Evolutionary conservation across 53 echinoderm and acorn worm species (phyloP).

Genomic region (Crossaster papposus): DNA sequence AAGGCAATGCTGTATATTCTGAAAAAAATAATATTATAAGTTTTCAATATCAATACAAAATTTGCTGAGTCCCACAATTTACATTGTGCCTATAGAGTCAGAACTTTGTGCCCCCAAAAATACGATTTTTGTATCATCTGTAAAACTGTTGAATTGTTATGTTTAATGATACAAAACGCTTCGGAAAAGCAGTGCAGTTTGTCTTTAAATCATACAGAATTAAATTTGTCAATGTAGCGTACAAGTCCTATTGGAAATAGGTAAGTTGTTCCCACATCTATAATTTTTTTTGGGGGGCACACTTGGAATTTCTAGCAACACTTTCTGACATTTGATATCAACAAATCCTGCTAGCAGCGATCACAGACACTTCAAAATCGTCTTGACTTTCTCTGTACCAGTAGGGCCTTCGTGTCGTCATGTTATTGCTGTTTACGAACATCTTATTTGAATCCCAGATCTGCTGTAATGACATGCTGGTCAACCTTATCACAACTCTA

Average conservation of each 20-base stretch:
- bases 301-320: background rate
- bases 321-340: constrained; percentile 15
- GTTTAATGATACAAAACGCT: too few relatives aligned
- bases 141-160: too few relatives aligned
- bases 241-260: too few relatives aligned
- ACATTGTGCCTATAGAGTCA: too few relatives aligned
- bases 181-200: background rate
- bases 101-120: too few relatives aligned
- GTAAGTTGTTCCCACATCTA: background rate
- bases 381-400: constrained; percentile 21
- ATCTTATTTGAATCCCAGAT: background rate
- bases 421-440: constrained; percentile 56
- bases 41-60: too few relatives aligned
- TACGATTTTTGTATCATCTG: too few relatives aligned
- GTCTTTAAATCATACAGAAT: background rate
- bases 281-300: background rate
- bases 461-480: background rate
- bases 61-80: too few relatives aligned
- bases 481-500: background rate
- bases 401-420: background rate
- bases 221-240: background rate
- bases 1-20: too few relatives aligned
- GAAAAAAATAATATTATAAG: too few relatives aligned
- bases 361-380: background rate
- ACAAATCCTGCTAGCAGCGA: background rate